Conservation (phyloP, 2,888 invertebrate genomes). For the Aphodius sticticus region DNA sequence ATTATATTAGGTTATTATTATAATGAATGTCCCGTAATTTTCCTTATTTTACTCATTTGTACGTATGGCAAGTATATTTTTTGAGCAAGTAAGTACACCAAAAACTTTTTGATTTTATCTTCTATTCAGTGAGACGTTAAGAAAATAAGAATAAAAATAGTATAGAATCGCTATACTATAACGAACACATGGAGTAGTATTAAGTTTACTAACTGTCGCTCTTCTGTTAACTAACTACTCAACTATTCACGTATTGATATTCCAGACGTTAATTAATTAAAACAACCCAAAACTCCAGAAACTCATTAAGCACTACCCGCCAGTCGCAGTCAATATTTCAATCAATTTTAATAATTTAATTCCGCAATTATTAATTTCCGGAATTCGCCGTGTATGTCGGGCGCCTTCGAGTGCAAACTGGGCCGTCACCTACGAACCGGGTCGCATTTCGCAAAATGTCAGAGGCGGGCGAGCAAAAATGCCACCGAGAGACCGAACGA, state of each 20-base stretch:
- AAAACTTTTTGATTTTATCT: too few relatives aligned
- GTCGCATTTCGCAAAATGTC: neutral
- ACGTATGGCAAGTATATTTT: too few relatives aligned
- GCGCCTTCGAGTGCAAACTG: neutral
- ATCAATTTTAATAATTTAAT: neutral
- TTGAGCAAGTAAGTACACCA: too few relatives aligned
- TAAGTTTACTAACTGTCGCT: too few relatives aligned
- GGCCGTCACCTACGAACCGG: conserved; percentile 4
- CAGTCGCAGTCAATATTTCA: neutral
- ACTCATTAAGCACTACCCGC: neutral
- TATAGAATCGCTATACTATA: too few relatives aligned
- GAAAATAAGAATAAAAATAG: too few relatives aligned
- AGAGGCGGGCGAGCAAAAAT: conserved; percentile 20
- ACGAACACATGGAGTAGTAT: too few relatives aligned
- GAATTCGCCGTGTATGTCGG: neutral
- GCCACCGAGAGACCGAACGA: conserved; percentile 18
- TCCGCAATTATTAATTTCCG: neutral
- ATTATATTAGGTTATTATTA: too few relatives aligned
- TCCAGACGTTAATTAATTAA: neutral
- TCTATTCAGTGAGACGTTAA: too few relatives aligned
- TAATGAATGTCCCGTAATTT: too few relatives aligned
- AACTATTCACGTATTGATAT: neutral
- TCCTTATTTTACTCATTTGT: too few relatives aligned
- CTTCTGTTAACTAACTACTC: too few relatives aligned
- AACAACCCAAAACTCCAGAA: neutral